phyloP scores from a whole-genome alignment of 1,140 invertebrate species.

The Batillaria attramentaria region DNA sequence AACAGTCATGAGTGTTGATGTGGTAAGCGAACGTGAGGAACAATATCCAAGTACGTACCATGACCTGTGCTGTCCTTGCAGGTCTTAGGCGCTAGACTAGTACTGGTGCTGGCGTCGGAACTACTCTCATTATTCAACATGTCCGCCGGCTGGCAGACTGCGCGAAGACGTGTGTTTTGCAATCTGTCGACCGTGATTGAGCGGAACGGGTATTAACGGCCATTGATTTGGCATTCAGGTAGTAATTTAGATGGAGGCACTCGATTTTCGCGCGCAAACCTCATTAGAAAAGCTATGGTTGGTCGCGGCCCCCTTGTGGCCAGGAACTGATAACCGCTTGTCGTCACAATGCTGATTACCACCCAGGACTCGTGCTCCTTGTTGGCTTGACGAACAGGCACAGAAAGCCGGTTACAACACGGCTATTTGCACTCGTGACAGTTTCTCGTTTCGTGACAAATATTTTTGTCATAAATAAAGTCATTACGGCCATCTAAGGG shows the following conservation, averaged over 20 bases:
- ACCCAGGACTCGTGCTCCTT: neutral
- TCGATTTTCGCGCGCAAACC: conserved; percentile 34
- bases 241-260: conserved; percentile 36
- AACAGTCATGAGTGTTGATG: too few species aligned
- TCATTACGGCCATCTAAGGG: conserved; percentile 23
- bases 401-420: conserved; percentile 20
- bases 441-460: conserved; percentile 33
- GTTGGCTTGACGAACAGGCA: neutral
- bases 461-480: conserved; percentile 39
- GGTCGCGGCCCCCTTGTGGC: conserved; percentile 13
- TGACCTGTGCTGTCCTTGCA: too few species aligned
- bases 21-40: too few species aligned
- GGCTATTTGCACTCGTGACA: conserved; percentile 24
- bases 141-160: too few species aligned
- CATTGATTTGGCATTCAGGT: conserved; percentile 34
- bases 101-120: too few species aligned
- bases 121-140: too few species aligned
- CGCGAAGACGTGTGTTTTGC: conserved; percentile 30
- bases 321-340: conserved; percentile 30
- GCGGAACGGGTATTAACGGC: conserved; percentile 26
- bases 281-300: conserved; percentile 36
- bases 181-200: conserved; percentile 31
- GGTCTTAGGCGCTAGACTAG: too few species aligned
- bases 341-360: conserved; percentile 32
- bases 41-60: too few species aligned